phyloP scores from a whole-genome alignment of 2,113 vertebrate genomes.

The Campylomormyrus numenius region DNA sequence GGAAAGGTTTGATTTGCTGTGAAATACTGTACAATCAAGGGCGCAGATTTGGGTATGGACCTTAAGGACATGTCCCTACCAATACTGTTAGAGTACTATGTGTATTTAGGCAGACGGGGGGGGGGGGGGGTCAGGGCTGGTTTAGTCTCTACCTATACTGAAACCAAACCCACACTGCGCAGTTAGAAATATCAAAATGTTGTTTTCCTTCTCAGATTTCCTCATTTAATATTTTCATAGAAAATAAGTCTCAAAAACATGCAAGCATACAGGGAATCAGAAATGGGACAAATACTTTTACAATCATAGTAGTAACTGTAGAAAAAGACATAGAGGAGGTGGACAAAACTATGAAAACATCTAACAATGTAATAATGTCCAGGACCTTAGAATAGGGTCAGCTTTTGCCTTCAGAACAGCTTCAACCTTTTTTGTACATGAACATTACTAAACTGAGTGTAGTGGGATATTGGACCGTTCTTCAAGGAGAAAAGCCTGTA shows the following conservation, averaged over 20 bases:
- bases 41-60: background rate
- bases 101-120: background rate
- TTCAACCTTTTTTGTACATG: background rate
- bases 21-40: background rate
- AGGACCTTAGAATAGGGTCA: background rate
- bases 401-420: background rate
- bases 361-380: background rate
- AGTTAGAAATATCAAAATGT: background rate
- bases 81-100: background rate
- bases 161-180: background rate
- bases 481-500: background rate
- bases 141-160: background rate
- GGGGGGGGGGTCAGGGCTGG: background rate
- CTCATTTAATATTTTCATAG: background rate
- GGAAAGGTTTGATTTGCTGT: background rate
- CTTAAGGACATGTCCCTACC: background rate
- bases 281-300: background rate
- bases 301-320: background rate
- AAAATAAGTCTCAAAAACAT: background rate
- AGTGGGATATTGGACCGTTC: background rate
- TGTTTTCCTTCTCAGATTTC: background rate
- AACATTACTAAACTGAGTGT: background rate
- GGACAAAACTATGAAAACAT: background rate
- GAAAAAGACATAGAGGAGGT: background rate
- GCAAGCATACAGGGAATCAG: background rate